A percentile compares a stretch with the other conserved stretches of the same genome.
These are phyloP conservation scores for Pampusana beccarii DNA, from an alignment of 2,113 vertebrate species.

Conservation along the genomic window DNA sequence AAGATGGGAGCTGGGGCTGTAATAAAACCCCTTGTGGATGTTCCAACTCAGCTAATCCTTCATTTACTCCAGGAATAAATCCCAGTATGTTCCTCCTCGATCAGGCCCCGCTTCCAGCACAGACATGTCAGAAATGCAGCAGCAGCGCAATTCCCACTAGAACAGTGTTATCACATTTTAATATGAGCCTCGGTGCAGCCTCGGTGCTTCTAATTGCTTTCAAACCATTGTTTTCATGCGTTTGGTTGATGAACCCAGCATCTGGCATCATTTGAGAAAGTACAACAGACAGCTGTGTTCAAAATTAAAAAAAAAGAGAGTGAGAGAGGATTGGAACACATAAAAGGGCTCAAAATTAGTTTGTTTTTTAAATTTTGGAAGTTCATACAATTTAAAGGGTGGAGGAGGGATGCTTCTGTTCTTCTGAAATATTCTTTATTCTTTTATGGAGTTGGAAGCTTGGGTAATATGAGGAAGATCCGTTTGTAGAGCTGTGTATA, in stretches of 20 bases:
- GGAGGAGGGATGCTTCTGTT: background rate
- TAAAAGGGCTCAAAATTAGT: slow-evolving; percentile 64
- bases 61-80: slow-evolving; percentile 69
- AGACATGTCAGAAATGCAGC: slow-evolving; percentile 69
- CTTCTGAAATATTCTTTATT: background rate
- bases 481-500: background rate
- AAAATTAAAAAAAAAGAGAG: slow-evolving; percentile 44
- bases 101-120: slow-evolving; percentile 56
- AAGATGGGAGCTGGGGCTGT: background rate
- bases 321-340: slow-evolving; percentile 7
- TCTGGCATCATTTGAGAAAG: slow-evolving; percentile 78
- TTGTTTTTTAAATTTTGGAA: background rate
- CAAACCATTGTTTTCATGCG: slow-evolving; percentile 75
- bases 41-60: slow-evolving; percentile 59
- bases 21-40: slow-evolving; percentile 1
- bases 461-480: background rate
- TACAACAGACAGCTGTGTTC: slow-evolving; percentile 78
- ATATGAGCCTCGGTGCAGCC: slow-evolving; percentile 72
- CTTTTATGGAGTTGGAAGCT: background rate
- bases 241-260: slow-evolving; percentile 78
- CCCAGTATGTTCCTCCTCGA: slow-evolving; percentile 34
- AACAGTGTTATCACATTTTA: slow-evolving; percentile 74
- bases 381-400: background rate
- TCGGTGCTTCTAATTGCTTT: slow-evolving; percentile 77
- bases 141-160: slow-evolving; percentile 72